Base-by-base conservation (phyloP, 2,113 vertebrate species). In the Copsychus sechellarum region DNA sequence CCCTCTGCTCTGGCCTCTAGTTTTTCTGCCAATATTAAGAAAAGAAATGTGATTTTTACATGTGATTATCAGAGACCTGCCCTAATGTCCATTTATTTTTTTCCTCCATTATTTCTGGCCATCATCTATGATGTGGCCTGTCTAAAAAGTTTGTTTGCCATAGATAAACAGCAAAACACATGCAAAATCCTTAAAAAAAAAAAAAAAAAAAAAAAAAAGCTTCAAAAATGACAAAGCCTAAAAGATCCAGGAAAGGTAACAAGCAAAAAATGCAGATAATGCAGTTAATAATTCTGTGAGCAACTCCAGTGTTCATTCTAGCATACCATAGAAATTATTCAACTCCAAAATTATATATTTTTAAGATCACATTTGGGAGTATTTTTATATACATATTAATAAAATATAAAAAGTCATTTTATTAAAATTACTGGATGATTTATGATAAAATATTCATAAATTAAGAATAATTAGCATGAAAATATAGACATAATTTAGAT, bases 401-500 rank as follows among this genome's bases (percentile, higher is more conserved):
- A 91, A 93, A 92, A 58, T 70, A 62, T 36, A 36, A 88, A 85
- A 95, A 86, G 7, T 16, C 15, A 45, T 25, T 77, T 74, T 76
- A 67, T 67, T 78, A 18, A 57, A 86, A 42, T 33, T 43, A 50
- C 70, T 51, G 36, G 3, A 17, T 82, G 47, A 80, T 80, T 53
- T 67, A 87, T 91, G 56, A 89, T 80, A 81, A 74, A 85, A 73
- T 90, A 93, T 95, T 88, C 51, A 56, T 61, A 87, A 16, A 43
- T 86, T 94, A 88, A 69, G 8, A 26, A 81, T 74, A 88, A 95
- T 95, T 90, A 95, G 5, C 43, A 92, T 93, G 86, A 74, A 94
- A 89, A 93, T 92, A 76, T 56, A 91, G 69, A 34, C 64, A 83
- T 70, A 2, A 84, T 94, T 86, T 95, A 71, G 57, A 93, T 78